These are phyloP conservation scores for Goniozus legneri DNA, from an alignment of 1,140 invertebrate genomes.

Conservation along the genomic window DNA sequence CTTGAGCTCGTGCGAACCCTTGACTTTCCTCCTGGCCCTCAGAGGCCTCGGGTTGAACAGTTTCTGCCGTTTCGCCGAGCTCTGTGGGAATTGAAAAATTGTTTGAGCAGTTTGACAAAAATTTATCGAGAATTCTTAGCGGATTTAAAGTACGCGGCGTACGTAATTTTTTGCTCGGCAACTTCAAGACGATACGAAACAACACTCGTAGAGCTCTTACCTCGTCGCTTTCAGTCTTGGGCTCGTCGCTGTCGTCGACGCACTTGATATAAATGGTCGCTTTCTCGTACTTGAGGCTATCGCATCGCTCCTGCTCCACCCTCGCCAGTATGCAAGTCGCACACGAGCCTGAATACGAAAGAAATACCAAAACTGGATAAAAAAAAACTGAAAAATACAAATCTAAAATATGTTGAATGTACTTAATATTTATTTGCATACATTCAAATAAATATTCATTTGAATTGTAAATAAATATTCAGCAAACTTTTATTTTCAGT, in stretches of 20 bases:
- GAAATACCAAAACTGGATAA: slow-evolving; percentile 3
- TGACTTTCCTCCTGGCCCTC: slow-evolving; percentile 45
- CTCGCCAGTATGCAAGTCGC: slow-evolving; percentile 39
- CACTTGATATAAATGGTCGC: slow-evolving; percentile 48
- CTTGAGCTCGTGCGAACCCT: slow-evolving; percentile 47
- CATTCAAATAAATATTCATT: no score
- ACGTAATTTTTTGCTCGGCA: not conserved
- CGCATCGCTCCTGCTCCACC: slow-evolving; percentile 41
- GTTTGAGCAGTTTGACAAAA: no score
- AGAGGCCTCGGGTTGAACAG: slow-evolving; percentile 33
- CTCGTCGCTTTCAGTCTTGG: slow-evolving; percentile 34
- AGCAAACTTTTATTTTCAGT: no score
- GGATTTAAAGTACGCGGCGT: no score
- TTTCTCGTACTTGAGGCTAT: slow-evolving; percentile 47
- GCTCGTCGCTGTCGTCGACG: slow-evolving; percentile 44
- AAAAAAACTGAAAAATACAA: not conserved
- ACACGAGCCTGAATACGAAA: slow-evolving; percentile 38
- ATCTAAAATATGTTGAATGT: no score
- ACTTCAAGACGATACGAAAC: not conserved
- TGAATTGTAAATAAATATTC: no score
- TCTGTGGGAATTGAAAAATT: slow-evolving; percentile 23
- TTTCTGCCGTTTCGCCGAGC: slow-evolving; percentile 33
- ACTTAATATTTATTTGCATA: no score
- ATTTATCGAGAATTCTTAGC: no score
- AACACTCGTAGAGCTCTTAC: no score